phyloP scores from a whole-genome alignment of 2,113 vertebrate species.

The Anguilla rostrata region DNA sequence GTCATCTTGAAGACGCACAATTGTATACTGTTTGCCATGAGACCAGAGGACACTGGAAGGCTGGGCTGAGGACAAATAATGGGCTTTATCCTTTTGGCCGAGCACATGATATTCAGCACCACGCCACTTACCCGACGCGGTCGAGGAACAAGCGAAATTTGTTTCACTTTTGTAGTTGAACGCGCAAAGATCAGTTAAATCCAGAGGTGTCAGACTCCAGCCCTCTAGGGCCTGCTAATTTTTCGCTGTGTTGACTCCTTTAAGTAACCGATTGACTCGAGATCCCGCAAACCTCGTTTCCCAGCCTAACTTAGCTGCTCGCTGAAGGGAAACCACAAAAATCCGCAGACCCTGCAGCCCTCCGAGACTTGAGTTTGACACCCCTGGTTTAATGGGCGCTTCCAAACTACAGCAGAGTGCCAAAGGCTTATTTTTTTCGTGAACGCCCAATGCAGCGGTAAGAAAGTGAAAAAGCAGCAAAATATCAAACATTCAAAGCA shows the following conservation, averaged over 20 bases:
- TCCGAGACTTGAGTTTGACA: too few relatives aligned
- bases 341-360: too few relatives aligned
- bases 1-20: constrained; percentile 6
- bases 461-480: not conserved
- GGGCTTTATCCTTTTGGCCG: not conserved
- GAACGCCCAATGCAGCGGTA: not conserved
- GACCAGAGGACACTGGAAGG: not conserved
- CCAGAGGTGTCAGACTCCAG: too few relatives aligned
- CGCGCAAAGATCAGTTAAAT: not conserved
- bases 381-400: not conserved
- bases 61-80: constrained; percentile 3
- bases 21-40: not conserved
- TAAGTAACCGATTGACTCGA: too few relatives aligned
- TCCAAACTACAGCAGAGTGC: not conserved
- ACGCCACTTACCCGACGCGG: not conserved
- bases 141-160: not conserved
- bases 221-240: too few relatives aligned
- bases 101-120: not conserved
- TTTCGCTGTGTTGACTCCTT: too few relatives aligned
- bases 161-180: not conserved
- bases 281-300: too few relatives aligned
- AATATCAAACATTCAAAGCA: not conserved
- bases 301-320: too few relatives aligned
- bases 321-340: too few relatives aligned
- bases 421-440: not conserved